phyloP scores from a whole-genome alignment of 2,797 vertebrate species.

The Micromesistius poutassou region DNA sequence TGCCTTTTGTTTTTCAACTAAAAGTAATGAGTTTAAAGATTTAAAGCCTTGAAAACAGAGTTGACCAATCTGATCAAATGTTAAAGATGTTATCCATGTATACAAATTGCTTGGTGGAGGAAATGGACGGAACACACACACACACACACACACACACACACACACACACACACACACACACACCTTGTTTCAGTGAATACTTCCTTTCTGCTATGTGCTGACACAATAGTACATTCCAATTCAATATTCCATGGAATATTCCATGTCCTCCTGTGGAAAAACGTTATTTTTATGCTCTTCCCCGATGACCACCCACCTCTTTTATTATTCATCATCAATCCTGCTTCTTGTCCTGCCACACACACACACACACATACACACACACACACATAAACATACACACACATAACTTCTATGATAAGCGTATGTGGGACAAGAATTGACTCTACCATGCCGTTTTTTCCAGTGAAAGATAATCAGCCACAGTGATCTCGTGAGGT shows the following conservation, averaged over 20 bases:
- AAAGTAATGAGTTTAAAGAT: neutral
- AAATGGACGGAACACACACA: neutral
- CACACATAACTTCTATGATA: neutral
- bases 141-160: slow-evolving; percentile 1
- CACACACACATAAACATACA: slow-evolving; percentile 8
- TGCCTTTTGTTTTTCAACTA: neutral
- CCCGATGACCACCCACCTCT: slow-evolving; percentile 14
- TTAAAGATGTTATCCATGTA: neutral
- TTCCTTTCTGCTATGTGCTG: neutral
- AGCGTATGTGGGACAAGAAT: no score
- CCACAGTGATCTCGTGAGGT: neutral
- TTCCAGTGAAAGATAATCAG: no score
- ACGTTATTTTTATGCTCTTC: slow-evolving; percentile 5
- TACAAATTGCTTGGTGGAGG: no score
- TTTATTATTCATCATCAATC: slow-evolving; percentile 10
- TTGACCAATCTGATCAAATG: neutral
- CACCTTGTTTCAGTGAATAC: neutral
- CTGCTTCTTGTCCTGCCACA: neutral
- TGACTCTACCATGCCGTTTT: no score
- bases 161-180: slow-evolving; percentile 1
- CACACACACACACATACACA: neutral
- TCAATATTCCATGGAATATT: slow-evolving; percentile 5
- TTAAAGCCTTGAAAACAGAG: neutral
- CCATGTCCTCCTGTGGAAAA: slow-evolving; percentile 5
- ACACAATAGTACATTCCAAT: neutral